Evolutionary conservation across 2,113 vertebrate genomes (phyloP).

Genomic region (Castor canadensis): DNA sequence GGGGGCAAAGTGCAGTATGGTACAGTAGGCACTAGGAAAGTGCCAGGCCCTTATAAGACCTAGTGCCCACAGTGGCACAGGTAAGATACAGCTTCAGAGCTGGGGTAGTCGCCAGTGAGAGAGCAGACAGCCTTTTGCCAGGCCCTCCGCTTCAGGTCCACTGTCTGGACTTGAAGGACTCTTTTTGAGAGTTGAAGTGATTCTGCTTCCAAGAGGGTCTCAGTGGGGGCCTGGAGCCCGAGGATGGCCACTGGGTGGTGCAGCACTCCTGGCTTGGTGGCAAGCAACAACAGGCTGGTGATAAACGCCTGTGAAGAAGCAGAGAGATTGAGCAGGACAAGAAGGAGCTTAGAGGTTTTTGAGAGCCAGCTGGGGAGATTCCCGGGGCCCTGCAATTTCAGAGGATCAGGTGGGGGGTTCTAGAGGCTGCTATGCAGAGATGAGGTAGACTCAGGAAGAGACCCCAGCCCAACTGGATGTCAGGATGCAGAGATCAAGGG

Average conservation of each 20-base stretch:
- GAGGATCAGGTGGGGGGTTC: background rate
- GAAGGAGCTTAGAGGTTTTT: background rate
- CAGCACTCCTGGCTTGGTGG: constrained; percentile 56
- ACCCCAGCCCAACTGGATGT: background rate
- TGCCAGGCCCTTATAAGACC: background rate
- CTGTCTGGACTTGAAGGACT: constrained; percentile 37
- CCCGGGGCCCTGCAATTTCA: background rate
- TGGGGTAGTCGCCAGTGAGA: background rate
- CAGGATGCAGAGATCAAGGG: background rate
- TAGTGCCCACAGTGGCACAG: background rate
- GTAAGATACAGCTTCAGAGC: constrained; percentile 18
- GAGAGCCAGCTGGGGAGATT: background rate
- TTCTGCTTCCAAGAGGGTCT: constrained; percentile 46
- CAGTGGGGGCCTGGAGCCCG: constrained; percentile 73
- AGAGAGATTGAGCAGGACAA: background rate
- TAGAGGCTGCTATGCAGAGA: background rate
- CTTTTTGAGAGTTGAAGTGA: constrained; percentile 16
- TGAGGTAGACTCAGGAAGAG: background rate
- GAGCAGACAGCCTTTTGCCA: background rate
- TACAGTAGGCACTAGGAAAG: constrained; percentile 19
- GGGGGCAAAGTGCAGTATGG: constrained; percentile 64
- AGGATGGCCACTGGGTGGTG: background rate
- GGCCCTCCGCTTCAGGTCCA: background rate
- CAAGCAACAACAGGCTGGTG: constrained; percentile 80
- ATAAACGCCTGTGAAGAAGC: constrained; percentile 74